Base-by-base conservation (phyloP, 2,888 invertebrate genomes). In the Orthonevra nobilis region DNA sequence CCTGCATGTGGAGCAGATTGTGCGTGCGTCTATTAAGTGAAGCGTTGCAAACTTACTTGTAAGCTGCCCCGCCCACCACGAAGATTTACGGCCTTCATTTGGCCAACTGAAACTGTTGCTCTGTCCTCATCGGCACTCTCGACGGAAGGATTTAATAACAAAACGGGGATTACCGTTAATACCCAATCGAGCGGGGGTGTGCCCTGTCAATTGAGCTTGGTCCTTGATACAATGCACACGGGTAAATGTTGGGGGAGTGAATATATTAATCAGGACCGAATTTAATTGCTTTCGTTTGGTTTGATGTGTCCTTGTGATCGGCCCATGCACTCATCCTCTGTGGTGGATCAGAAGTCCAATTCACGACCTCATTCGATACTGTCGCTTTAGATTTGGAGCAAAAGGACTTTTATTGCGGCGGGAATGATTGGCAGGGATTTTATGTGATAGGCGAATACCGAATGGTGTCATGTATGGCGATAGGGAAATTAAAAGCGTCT, bases 221-320 rank as follows among this genome's bases (percentile, higher is more conserved):
- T 77, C 70, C 23, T 70, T n/a, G 52, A 70, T 64, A 70, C 64
- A 77, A 77, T 77, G 64, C 70, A 70, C 52, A 20, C n/a, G n/a
- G n/a, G 44, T 26, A 70, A 77, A 77, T 77, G 63, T 64, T 28
- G 52, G 70, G 3, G 61, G 61, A 30, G 44, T 46, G 60, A 66
- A 60, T 60, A 68, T 40, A 74, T 74, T 66, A 58, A 74, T 74
- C 12, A 60, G 52, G 7, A 60, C 42, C 44, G 38, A 34, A 28
- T 66, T 74, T 74, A 74, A 74, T 74, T 74, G 66, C 60, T 60
- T 66, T 60, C 46, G 32, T 48, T 58, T 42, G 40, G 19, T 10
- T 23, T 34, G 10, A 3, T n/a, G n/a, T n/a, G n/a, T n/a, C n/a
- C n/a, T n/a, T n/a, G n/a, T n/a, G n/a, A n/a, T 7, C 0, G 17